A percentile compares a stretch with the other conserved stretches of the same genome.
Evolutionary conservation across 2,113 vertebrate species (phyloP).

Genomic region (Pipa parva): DNA sequence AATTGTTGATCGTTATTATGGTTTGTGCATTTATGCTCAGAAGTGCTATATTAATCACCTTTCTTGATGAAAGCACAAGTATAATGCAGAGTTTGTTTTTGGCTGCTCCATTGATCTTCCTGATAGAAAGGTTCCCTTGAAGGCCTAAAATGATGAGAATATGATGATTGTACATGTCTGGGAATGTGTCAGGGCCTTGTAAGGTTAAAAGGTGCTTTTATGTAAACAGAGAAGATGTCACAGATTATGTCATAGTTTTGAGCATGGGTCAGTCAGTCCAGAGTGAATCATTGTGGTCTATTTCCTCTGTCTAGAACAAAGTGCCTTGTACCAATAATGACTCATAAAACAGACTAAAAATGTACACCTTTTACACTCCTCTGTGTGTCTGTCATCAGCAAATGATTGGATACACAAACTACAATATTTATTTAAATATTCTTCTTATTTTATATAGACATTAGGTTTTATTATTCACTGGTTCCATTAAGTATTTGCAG

Average conservation of each 20-base stretch:
- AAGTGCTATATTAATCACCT: too few relatives aligned
- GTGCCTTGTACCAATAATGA: neutral
- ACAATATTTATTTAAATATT: too few relatives aligned
- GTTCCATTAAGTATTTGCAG: too few relatives aligned
- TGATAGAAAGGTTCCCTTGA: neutral
- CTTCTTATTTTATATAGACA: too few relatives aligned
- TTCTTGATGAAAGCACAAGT: too few relatives aligned
- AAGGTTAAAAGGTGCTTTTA: conserved; percentile 7
- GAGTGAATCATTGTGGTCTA: conserved; percentile 2
- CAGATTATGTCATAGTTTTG: neutral
- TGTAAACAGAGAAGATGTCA: conserved; percentile 11
- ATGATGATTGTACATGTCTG: neutral
- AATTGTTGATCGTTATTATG: too few relatives aligned
- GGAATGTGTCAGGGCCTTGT: neutral
- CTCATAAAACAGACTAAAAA: neutral
- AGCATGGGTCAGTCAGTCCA: conserved; percentile 9
- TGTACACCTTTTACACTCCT: too few relatives aligned
- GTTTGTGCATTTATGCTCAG: too few relatives aligned
- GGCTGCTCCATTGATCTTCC: neutral
- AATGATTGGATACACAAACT: too few relatives aligned
- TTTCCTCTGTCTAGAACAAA: neutral
- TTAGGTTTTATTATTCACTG: too few relatives aligned
- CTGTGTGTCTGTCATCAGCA: too few relatives aligned
- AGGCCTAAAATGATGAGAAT: neutral
- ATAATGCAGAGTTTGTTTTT: too few relatives aligned